These are phyloP conservation scores for Drosophila sp. DNA, from an alignment of 1,140 invertebrate species.

Conservation along the genomic window DNA sequence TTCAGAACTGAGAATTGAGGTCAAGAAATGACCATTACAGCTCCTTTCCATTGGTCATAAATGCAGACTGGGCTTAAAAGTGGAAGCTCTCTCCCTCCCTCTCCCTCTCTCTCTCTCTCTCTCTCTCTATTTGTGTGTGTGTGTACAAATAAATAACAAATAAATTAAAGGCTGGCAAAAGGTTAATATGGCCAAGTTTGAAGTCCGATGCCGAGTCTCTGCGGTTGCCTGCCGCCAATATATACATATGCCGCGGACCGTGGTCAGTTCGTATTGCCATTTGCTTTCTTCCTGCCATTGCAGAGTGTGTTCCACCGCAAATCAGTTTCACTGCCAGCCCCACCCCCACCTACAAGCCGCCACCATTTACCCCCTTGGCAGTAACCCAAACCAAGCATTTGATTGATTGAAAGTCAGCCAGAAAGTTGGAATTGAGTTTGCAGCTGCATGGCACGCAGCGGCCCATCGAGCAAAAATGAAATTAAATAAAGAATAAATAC, in stretches of 20 bases:
- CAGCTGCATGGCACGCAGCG: conserved; percentile 13
- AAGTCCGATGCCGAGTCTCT: conserved; percentile 9
- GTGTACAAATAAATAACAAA: conserved; percentile 29
- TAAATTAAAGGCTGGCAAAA: conserved; percentile 29
- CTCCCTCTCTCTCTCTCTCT: neutral
- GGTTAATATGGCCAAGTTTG: conserved; percentile 21
- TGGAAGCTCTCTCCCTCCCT: neutral
- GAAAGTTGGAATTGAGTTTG: conserved; percentile 55
- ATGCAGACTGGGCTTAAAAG: neutral
- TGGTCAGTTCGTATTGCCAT: conserved; percentile 12
- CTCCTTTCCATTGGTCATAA: neutral
- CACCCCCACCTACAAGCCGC: neutral
- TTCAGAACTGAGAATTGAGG: neutral
- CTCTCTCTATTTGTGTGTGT: neutral
- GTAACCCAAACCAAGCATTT: conserved; percentile 31
- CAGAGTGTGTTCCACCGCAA: conserved; percentile 42
- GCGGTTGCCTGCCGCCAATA: conserved; percentile 16
- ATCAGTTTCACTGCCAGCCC: conserved; percentile 54
- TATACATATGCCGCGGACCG: conserved; percentile 11
- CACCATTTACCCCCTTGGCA: neutral
- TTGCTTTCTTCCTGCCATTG: conserved; percentile 10
- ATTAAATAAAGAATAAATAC: conserved; percentile 17
- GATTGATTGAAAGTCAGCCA: conserved; percentile 65
- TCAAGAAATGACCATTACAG: neutral
- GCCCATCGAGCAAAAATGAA: conserved; percentile 4